Evolutionary conservation across 2,113 vertebrate species (phyloP).

Genomic region (Cettia cetti): DNA sequence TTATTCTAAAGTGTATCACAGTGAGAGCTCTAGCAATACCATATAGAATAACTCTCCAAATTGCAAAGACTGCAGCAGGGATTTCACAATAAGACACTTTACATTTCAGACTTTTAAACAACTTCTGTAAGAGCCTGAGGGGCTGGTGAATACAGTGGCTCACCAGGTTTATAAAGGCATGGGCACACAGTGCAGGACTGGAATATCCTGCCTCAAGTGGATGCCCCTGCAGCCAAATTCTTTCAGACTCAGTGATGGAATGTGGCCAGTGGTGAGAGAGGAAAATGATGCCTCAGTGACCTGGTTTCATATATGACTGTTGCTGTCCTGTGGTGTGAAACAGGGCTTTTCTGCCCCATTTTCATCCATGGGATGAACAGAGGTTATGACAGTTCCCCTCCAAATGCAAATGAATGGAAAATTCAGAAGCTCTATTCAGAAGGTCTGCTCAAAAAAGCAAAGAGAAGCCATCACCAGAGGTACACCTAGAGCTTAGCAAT

Average conservation of each 20-base stretch:
- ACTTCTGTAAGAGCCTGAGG: neutral
- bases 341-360: neutral
- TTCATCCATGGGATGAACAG: neutral
- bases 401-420: neutral
- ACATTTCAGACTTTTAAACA: neutral
- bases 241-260: conserved; percentile 12
- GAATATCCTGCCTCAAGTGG: neutral
- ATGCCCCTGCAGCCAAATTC: neutral
- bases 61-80: neutral
- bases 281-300: neutral
- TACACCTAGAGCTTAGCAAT: neutral
- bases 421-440: neutral
- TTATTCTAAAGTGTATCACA: conserved; percentile 46
- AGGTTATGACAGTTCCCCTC: neutral
- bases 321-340: neutral
- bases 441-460: neutral
- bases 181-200: neutral
- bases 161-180: conserved; percentile 14
- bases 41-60: neutral
- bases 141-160: neutral
- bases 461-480: neutral
- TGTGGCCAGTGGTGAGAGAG: neutral
- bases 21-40: neutral
- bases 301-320: neutral
- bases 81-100: neutral